Evolutionary conservation across 2,113 vertebrate species (phyloP).

Genomic region (Campylorhamphus procurvoides): DNA sequence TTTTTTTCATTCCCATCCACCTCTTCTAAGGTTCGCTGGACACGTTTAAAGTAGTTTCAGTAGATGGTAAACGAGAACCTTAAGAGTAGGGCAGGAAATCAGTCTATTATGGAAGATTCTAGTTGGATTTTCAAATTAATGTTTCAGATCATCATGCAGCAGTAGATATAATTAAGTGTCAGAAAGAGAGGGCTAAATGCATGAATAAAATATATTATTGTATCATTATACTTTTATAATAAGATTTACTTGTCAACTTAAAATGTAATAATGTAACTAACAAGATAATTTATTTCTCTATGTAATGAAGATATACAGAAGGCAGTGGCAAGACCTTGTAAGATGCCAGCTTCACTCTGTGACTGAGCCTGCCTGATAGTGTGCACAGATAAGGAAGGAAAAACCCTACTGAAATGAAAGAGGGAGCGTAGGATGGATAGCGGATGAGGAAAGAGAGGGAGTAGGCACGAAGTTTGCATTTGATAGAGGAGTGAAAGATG

Average conservation of each 20-base stretch:
- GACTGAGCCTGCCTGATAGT: not conserved
- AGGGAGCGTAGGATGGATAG: not conserved
- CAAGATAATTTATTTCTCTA: constrained; percentile 58
- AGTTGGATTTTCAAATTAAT: constrained; percentile 59
- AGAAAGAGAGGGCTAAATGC: constrained; percentile 14
- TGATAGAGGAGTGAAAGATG: not conserved
- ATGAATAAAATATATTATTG: constrained; percentile 60
- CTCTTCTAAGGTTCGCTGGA: not conserved
- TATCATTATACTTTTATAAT: constrained; percentile 64
- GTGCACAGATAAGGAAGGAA: not conserved
- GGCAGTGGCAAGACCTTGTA: constrained; percentile 34
- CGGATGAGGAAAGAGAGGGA: not conserved
- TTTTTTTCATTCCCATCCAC: not conserved
- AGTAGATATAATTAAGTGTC: constrained; percentile 68
- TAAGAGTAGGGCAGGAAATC: not conserved
- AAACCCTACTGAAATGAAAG: not conserved
- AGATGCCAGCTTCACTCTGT: constrained; percentile 29
- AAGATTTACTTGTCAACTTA: constrained; percentile 74
- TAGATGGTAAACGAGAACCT: not conserved
- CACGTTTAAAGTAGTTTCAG: constrained; percentile 17
- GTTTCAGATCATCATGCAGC: constrained; percentile 37
- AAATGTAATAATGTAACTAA: constrained; percentile 58
- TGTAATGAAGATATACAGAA: constrained; percentile 42
- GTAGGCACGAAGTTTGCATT: constrained; percentile 7
- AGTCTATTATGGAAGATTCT: not conserved